Conservation (phyloP, 2,888 invertebrate species). For the Ophioninae sp. region DNA sequence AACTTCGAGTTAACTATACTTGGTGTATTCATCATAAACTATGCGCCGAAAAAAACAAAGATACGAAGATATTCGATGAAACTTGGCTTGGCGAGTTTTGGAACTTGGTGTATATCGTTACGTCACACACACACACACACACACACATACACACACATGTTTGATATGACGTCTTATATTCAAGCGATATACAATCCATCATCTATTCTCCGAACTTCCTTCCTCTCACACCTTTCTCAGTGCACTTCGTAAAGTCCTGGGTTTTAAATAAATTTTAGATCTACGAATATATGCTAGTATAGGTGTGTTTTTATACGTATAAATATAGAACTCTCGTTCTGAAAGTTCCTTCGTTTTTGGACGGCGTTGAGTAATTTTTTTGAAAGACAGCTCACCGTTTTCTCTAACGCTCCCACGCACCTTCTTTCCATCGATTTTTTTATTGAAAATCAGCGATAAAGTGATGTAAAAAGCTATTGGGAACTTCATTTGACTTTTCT, state of each 20-base stretch:
- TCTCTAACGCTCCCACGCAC: not conserved
- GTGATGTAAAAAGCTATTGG: not conserved
- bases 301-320: not conserved
- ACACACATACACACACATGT: not conserved
- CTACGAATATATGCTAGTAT: not conserved
- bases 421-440: not conserved
- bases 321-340: not conserved
- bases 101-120: not conserved
- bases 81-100: not conserved
- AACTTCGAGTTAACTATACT: not conserved
- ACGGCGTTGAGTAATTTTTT: not conserved
- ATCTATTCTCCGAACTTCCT: constrained; percentile 47
- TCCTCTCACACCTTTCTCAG: constrained; percentile 5
- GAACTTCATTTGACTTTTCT: not conserved
- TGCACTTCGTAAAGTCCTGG: constrained; percentile 22
- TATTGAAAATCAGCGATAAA: not conserved
- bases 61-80: not conserved
- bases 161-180: constrained; percentile 31
- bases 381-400: not conserved
- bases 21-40: not conserved
- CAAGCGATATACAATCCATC: constrained; percentile 61
- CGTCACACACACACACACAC: not conserved
- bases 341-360: not conserved
- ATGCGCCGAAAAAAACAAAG: not conserved
- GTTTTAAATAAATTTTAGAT: not conserved